Conservation (phyloP, 2,797 vertebrate species). For the Iguana delicatissima region DNA sequence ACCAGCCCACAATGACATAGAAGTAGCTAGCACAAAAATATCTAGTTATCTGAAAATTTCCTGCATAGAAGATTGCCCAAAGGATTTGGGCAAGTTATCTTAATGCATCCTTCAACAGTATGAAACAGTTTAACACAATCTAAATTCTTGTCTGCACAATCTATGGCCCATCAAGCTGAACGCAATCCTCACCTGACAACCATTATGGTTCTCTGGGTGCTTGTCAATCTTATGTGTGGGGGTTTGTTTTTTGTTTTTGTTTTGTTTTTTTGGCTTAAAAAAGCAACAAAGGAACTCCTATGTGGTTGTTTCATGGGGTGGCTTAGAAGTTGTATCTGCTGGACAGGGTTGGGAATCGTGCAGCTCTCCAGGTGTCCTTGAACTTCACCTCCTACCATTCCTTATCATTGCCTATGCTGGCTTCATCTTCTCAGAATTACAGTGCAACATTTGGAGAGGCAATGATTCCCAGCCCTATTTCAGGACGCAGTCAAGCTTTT, state of each 20-base stretch:
- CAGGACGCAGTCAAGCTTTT: not conserved
- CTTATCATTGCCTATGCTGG: too few species aligned
- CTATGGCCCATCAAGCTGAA: not conserved
- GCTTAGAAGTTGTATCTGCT: not conserved
- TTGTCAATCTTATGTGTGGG: too few species aligned
- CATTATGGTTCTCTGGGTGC: not conserved
- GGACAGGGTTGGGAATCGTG: too few species aligned
- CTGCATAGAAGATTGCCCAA: not conserved
- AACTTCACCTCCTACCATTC: too few species aligned
- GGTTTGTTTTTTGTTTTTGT: too few species aligned
- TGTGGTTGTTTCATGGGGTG: not conserved
- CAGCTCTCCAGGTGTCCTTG: too few species aligned
- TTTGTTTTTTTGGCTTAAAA: not conserved
- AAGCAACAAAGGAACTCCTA: not conserved
- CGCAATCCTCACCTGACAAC: not conserved
- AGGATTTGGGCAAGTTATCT: not conserved
- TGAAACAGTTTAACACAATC: not conserved
- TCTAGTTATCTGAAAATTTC: not conserved
- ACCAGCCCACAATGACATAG: not conserved
- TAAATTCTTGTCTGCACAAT: not conserved
- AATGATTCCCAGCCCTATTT: not conserved
- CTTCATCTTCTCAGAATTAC: too few species aligned
- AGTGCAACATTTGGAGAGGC: too few species aligned
- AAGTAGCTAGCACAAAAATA: not conserved
- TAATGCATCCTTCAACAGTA: not conserved